Evolutionary conservation across 2,113 vertebrate species (phyloP).

Genomic region (Zosterops borbonicus): DNA sequence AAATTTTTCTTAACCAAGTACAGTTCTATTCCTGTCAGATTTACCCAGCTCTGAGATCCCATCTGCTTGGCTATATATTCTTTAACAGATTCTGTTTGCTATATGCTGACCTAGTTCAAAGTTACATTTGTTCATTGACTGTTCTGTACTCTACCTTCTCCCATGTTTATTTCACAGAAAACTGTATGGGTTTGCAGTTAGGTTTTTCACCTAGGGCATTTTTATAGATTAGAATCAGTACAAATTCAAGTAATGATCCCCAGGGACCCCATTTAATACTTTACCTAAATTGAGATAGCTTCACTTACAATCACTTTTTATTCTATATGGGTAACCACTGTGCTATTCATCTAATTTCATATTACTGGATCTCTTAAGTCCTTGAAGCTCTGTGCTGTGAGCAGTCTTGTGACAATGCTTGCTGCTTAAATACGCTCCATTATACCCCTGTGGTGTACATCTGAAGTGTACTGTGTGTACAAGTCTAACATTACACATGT

Average conservation of each 20-base stretch:
- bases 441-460: neutral
- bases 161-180: slow-evolving; percentile 48
- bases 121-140: slow-evolving; percentile 50
- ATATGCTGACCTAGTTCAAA: slow-evolving; percentile 57
- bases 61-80: slow-evolving; percentile 54
- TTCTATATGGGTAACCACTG: slow-evolving; percentile 35
- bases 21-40: slow-evolving; percentile 58
- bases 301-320: slow-evolving; percentile 42
- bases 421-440: slow-evolving; percentile 3
- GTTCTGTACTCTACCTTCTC: slow-evolving; percentile 16
- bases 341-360: slow-evolving; percentile 48
- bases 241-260: slow-evolving; percentile 55
- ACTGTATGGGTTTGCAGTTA: slow-evolving; percentile 5
- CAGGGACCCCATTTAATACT: slow-evolving; percentile 47
- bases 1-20: slow-evolving; percentile 43
- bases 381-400: neutral
- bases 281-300: slow-evolving; percentile 56
- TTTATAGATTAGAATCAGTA: slow-evolving; percentile 53
- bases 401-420: slow-evolving; percentile 15
- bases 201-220: slow-evolving; percentile 30
- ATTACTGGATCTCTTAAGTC: slow-evolving; percentile 6
- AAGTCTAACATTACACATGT: neutral
- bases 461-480: neutral
- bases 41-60: slow-evolving; percentile 50
- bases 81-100: slow-evolving; percentile 41